Conservation (phyloP, 1,140 invertebrate species). For the Battus philenor region DNA sequence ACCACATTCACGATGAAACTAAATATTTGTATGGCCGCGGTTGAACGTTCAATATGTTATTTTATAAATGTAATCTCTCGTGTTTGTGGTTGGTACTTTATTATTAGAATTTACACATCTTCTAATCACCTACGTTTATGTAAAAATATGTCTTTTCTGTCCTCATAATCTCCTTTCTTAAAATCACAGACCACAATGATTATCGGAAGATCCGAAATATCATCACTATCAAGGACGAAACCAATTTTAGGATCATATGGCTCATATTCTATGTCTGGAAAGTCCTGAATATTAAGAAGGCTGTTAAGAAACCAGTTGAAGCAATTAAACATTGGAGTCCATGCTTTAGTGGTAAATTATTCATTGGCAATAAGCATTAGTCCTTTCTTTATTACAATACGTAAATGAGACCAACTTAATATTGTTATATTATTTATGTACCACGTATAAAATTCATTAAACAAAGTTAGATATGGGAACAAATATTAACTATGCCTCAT, state of each 20-base stretch:
- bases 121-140: constrained; percentile 68
- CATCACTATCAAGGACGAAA: constrained; percentile 72
- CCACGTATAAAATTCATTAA: neutral
- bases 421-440: constrained; percentile 5
- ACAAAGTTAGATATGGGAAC: neutral
- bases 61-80: too few species aligned
- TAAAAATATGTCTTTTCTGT: constrained; percentile 48
- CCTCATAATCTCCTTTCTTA: constrained; percentile 32
- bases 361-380: constrained; percentile 52
- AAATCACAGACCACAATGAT: constrained; percentile 70
- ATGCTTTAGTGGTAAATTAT: constrained; percentile 45
- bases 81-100: constrained; percentile 41
- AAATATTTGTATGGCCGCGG: too few species aligned
- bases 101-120: constrained; percentile 39
- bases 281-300: constrained; percentile 58
- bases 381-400: constrained; percentile 28
- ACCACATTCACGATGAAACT: constrained; percentile 35
- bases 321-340: constrained; percentile 33
- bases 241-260: constrained; percentile 79
- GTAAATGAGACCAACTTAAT: constrained; percentile 36
- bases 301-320: constrained; percentile 48
- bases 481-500: constrained; percentile 26
- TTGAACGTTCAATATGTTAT: too few species aligned
- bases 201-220: constrained; percentile 53
- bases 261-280: constrained; percentile 48